Evolutionary conservation across 2,797 vertebrate genomes (phyloP).

Genomic region (Tachyglossus aculeatus): DNA sequence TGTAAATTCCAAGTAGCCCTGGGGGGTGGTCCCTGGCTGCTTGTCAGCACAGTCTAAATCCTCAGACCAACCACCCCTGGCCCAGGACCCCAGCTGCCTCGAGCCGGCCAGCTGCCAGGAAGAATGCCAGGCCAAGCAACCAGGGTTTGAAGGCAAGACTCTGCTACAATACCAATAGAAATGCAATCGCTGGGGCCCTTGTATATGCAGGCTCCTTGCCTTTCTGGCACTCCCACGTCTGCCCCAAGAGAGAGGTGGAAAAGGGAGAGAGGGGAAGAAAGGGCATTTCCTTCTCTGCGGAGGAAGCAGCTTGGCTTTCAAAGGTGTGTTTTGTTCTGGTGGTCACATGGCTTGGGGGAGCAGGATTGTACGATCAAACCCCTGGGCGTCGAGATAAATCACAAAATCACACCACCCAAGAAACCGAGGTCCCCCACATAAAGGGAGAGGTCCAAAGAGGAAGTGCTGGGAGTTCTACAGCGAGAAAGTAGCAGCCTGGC

Average conservation of each 20-base stretch:
- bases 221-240: not conserved
- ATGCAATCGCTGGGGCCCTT: not conserved
- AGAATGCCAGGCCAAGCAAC: not conserved
- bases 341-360: not conserved
- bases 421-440: not conserved
- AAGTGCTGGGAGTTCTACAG: too few species aligned
- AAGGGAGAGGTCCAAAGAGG: slow-evolving; percentile 11
- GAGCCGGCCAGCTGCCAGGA: not conserved
- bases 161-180: not conserved
- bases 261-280: not conserved
- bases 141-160: not conserved
- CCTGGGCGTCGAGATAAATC: not conserved
- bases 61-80: not conserved
- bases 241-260: not conserved
- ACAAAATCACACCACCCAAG: not conserved
- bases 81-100: not conserved
- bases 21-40: not conserved
- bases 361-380: not conserved
- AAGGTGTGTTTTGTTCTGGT: not conserved
- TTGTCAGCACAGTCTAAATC: not conserved
- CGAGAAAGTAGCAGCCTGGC: too few species aligned
- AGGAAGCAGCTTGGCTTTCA: slow-evolving; percentile 3
- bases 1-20: not conserved
- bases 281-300: slow-evolving; percentile 8
- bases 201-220: not conserved